phyloP scores from a whole-genome alignment of 2,888 invertebrate species.

The Ryuthela nishihirai region DNA sequence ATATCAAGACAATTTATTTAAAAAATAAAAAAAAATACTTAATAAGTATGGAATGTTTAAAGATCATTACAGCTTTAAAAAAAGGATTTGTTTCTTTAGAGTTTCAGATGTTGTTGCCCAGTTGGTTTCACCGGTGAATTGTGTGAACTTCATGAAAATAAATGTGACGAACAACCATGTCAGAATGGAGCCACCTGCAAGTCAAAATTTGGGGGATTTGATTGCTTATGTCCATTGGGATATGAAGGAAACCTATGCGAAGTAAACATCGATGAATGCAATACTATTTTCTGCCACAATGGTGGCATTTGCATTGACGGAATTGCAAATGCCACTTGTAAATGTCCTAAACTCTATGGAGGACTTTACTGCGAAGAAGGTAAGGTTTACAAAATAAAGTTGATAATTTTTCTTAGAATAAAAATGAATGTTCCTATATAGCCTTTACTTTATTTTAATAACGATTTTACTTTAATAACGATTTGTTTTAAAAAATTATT shows the following conservation, averaged over 20 bases:
- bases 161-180: constrained; percentile 84
- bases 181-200: constrained; percentile 81
- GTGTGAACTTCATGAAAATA: constrained; percentile 73
- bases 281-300: constrained; percentile 70
- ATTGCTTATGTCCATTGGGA: constrained; percentile 83
- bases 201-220: constrained; percentile 40
- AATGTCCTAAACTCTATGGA: constrained; percentile 78
- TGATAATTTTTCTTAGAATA: not conserved
- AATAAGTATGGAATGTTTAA: too few species aligned
- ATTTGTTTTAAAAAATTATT: too few species aligned
- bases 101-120: constrained; percentile 26
- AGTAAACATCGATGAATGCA: constrained; percentile 79
- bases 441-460: not conserved
- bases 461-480: too few species aligned
- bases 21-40: too few species aligned
- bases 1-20: too few species aligned
- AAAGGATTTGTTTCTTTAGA: too few species aligned
- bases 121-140: constrained; percentile 90
- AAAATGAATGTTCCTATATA: not conserved
- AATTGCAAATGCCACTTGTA: constrained; percentile 74
- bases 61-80: too few species aligned
- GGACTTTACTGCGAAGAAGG: constrained; percentile 66
- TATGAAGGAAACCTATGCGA: constrained; percentile 80
- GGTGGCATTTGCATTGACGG: constrained; percentile 81
- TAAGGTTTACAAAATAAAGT: constrained; percentile 1